Evolutionary conservation across 2,797 vertebrate species (phyloP).

Genomic region (Epinephelus coioides): DNA sequence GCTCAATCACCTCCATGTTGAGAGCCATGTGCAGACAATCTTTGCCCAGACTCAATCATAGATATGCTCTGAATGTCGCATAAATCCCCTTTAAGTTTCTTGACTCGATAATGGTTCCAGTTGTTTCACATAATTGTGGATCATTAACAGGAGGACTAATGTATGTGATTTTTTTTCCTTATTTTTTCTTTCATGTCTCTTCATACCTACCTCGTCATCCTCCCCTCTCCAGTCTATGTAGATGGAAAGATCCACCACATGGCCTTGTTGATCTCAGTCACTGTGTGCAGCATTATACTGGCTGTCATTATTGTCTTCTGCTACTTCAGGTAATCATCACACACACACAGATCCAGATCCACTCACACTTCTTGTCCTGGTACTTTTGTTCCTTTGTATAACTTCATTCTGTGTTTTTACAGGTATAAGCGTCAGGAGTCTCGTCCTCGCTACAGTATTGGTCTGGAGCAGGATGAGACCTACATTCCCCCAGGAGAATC

Average conservation of each 20-base stretch:
- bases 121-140: not conserved
- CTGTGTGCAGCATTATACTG: slow-evolving; percentile 92
- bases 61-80: too few relatives aligned
- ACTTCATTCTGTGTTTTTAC: slow-evolving; percentile 10
- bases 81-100: not conserved
- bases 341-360: not conserved
- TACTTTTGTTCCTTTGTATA: not conserved
- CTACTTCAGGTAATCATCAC: slow-evolving; percentile 92
- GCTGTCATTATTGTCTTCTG: slow-evolving; percentile 92
- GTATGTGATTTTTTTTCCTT: not conserved
- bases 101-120: not conserved
- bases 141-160: not conserved
- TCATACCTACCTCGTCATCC: not conserved
- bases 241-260: slow-evolving; percentile 93
- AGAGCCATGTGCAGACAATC: too few relatives aligned
- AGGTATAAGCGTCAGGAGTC: slow-evolving; percentile 94
- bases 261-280: slow-evolving; percentile 93
- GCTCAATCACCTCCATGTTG: too few relatives aligned
- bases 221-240: slow-evolving; percentile 86
- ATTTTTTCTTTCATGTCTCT: not conserved
- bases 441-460: slow-evolving; percentile 92
- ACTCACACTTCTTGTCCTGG: not conserved
- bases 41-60: too few relatives aligned
- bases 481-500: slow-evolving; percentile 94
- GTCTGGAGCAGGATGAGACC: slow-evolving; percentile 93